phyloP scores from a whole-genome alignment of 2,113 vertebrate species.

The Rutilus rutilus region DNA sequence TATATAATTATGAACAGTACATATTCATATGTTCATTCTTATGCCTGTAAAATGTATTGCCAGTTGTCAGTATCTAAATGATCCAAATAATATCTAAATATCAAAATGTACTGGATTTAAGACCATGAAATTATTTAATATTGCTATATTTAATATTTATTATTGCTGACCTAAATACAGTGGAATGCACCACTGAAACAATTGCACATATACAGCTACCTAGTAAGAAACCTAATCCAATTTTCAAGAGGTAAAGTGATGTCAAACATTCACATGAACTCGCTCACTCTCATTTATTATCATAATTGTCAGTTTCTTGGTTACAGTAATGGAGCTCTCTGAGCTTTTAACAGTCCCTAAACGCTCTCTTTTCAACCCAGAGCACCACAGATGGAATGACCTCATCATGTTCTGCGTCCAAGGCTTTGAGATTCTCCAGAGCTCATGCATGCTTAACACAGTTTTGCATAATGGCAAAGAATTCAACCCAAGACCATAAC shows the following conservation, averaged over 20 bases:
- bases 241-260: not conserved
- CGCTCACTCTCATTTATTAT: not conserved
- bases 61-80: too few relatives aligned
- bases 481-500: not conserved
- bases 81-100: not conserved
- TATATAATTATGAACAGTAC: too few relatives aligned
- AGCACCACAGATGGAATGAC: not conserved
- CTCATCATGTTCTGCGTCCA: not conserved
- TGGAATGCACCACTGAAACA: not conserved
- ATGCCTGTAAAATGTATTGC: too few relatives aligned
- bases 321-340: not conserved
- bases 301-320: not conserved
- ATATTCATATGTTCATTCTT: too few relatives aligned
- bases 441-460: constrained; percentile 42
- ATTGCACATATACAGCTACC: not conserved
- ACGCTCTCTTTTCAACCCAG: not conserved
- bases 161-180: not conserved
- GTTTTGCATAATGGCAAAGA: constrained; percentile 16
- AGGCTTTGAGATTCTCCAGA: not conserved
- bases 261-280: not conserved
- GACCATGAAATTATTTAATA: not conserved
- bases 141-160: not conserved
- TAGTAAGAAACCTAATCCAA: not conserved
- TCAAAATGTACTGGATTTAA: not conserved
- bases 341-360: not conserved